These are phyloP conservation scores for Reinhardtius hippoglossoides DNA, from an alignment of 2,113 vertebrate genomes.

Conservation along the genomic window DNA sequence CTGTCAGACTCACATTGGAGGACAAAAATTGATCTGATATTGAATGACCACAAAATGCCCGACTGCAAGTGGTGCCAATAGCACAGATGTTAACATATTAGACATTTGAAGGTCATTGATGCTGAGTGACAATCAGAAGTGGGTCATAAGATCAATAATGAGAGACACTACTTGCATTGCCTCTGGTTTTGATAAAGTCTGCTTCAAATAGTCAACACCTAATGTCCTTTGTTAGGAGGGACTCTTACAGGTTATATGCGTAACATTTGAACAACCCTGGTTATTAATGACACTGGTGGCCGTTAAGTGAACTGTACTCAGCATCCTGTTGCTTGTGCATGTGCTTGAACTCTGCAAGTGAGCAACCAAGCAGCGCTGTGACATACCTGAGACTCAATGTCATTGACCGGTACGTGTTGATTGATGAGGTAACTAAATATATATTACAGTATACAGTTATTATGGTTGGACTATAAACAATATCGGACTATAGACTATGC, in stretches of 20 bases:
- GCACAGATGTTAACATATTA: constrained; percentile 10
- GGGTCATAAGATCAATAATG: constrained; percentile 45
- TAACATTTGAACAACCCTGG: not conserved
- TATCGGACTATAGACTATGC: too few species aligned
- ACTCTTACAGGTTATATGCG: not conserved
- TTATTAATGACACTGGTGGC: not conserved
- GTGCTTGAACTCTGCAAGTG: too few species aligned
- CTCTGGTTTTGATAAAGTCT: constrained; percentile 8
- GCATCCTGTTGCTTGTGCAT: not conserved
- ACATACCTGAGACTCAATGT: too few species aligned
- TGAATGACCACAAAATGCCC: constrained; percentile 38
- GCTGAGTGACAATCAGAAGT: constrained; percentile 27
- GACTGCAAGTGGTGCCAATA: constrained; percentile 23
- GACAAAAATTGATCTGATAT: constrained; percentile 45
- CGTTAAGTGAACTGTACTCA: not conserved
- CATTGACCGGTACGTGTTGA: too few species aligned
- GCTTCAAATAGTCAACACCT: constrained; percentile 4
- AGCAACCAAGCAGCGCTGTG: too few species aligned
- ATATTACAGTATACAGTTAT: too few species aligned
- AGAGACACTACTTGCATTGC: not conserved
- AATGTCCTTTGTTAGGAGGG: constrained; percentile 7
- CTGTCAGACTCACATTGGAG: not conserved
- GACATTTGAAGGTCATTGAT: constrained; percentile 53
- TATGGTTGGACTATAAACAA: too few species aligned
- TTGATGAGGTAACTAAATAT: too few species aligned